phyloP scores from a whole-genome alignment of 2,797 vertebrate genomes.

The Myoxocephalus aenaeus region DNA sequence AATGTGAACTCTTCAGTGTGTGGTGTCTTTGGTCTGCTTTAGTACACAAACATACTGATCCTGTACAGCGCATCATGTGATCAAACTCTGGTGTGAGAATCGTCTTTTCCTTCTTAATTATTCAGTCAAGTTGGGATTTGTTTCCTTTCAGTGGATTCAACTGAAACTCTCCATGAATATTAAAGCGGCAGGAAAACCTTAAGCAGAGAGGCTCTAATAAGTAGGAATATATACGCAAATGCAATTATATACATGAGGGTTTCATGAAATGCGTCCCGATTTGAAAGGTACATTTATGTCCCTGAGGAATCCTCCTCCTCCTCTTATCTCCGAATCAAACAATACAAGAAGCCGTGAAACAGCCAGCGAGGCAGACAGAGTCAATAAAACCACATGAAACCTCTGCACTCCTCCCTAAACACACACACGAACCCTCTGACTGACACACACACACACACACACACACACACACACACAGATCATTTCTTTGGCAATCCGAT shows the following conservation, averaged over 20 bases:
- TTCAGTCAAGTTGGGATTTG: not conserved
- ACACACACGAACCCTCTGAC: conserved; percentile 10
- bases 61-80: not conserved
- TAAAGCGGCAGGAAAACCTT: not conserved
- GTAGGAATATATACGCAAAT: not conserved
- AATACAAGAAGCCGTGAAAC: conserved; percentile 35
- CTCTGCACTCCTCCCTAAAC: not conserved
- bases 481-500: conserved; percentile 15
- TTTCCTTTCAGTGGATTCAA: not conserved
- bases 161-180: not conserved
- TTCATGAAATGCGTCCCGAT: not conserved
- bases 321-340: conserved; percentile 37
- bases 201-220: not conserved
- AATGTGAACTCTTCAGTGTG: not conserved
- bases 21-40: not conserved
- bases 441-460: conserved; percentile 27
- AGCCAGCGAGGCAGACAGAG: conserved; percentile 17
- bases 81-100: not conserved
- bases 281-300: conserved; percentile 1
- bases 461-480: conserved; percentile 32
- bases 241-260: not conserved
- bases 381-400: conserved; percentile 57
- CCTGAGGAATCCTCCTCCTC: not conserved
- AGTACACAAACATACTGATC: too few relatives aligned
- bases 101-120: not conserved